A percentile compares a stretch with the other conserved stretches of the same genome.
These are phyloP conservation scores for Myripristis murdjan DNA, from an alignment of 2,797 vertebrate species.

Conservation along the genomic window DNA sequence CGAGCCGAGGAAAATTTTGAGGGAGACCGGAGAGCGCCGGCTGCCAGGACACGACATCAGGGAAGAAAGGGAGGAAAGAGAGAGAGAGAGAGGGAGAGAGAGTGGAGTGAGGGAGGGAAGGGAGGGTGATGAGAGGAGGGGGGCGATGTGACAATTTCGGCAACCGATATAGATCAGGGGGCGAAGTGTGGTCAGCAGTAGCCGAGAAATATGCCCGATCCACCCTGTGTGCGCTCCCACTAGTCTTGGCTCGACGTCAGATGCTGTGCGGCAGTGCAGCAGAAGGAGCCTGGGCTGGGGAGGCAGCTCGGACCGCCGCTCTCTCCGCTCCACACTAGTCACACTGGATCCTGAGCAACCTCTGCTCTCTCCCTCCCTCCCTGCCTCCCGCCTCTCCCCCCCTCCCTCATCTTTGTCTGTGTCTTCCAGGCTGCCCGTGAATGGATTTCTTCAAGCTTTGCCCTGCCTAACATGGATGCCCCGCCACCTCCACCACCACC, in stretches of 20 bases:
- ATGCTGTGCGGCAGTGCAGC: slow-evolving; percentile 93
- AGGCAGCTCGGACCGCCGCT: slow-evolving; percentile 57
- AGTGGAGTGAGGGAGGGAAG: not conserved
- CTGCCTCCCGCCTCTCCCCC: slow-evolving; percentile 75
- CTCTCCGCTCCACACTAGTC: slow-evolving; percentile 60
- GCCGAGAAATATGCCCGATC: slow-evolving; percentile 84
- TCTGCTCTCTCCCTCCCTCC: slow-evolving; percentile 70
- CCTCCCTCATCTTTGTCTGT: slow-evolving; percentile 74
- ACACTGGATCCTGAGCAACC: slow-evolving; percentile 79
- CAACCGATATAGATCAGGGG: slow-evolving; percentile 76
- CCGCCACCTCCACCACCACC: slow-evolving; percentile 79
- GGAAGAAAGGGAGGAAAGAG: too few relatives aligned
- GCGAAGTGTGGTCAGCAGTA: slow-evolving; percentile 85
- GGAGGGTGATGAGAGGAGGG: not conserved
- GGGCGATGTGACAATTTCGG: slow-evolving; percentile 77
- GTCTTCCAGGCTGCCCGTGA: slow-evolving; percentile 87
- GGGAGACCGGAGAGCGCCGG: slow-evolving; percentile 58
- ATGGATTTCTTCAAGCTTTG: slow-evolving; percentile 92
- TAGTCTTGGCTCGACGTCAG: slow-evolving; percentile 92
- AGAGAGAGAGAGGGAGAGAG: not conserved
- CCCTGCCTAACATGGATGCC: slow-evolving; percentile 94
- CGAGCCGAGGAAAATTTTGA: slow-evolving; percentile 37
- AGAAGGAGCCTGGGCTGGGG: slow-evolving; percentile 85
- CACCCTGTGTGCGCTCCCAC: slow-evolving; percentile 66
- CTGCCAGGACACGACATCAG: slow-evolving; percentile 30